These are phyloP conservation scores for Paracanthobrama guichenoti DNA, from an alignment of 2,113 vertebrate species.

Conservation along the genomic window DNA sequence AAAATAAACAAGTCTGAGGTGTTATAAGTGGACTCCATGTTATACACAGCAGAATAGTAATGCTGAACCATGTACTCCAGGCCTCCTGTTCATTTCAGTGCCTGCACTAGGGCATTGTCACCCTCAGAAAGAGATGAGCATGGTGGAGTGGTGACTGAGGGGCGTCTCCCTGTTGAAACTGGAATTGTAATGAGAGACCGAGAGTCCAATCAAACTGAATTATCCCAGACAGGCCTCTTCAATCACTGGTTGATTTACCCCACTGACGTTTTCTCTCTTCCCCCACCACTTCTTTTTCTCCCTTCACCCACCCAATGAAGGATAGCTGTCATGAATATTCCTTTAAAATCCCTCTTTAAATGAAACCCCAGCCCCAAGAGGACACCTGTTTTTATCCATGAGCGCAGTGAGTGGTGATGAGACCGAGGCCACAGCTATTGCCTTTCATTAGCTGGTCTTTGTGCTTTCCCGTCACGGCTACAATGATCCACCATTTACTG, in stretches of 20 bases:
- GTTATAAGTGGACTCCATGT: not conserved
- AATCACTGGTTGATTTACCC: slow-evolving; percentile 63
- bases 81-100: slow-evolving; percentile 1
- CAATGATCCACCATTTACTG: slow-evolving; percentile 56
- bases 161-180: slow-evolving; percentile 52
- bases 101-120: not conserved
- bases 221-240: slow-evolving; percentile 67
- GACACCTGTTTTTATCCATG: slow-evolving; percentile 59
- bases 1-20: slow-evolving; percentile 14
- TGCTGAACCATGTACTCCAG: not conserved
- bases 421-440: slow-evolving; percentile 46
- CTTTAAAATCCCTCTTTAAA: slow-evolving; percentile 58
- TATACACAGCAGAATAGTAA: slow-evolving; percentile 3
- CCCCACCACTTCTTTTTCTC: slow-evolving; percentile 21
- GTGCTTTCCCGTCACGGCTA: slow-evolving; percentile 56
- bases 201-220: slow-evolving; percentile 66
- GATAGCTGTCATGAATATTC: slow-evolving; percentile 64
- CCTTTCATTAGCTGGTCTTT: slow-evolving; percentile 59
- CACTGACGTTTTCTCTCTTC: slow-evolving; percentile 16
- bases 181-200: slow-evolving; percentile 56
- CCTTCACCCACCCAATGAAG: slow-evolving; percentile 58
- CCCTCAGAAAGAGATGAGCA: slow-evolving; percentile 46
- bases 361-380: slow-evolving; percentile 49
- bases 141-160: slow-evolving; percentile 12
- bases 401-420: slow-evolving; percentile 47